Percentiles rank a stretch among this genome's conserved stretches.
These are phyloP conservation scores for Hypolimnas misippus DNA, from an alignment of 2,888 invertebrate species.

Conservation along the genomic window DNA sequence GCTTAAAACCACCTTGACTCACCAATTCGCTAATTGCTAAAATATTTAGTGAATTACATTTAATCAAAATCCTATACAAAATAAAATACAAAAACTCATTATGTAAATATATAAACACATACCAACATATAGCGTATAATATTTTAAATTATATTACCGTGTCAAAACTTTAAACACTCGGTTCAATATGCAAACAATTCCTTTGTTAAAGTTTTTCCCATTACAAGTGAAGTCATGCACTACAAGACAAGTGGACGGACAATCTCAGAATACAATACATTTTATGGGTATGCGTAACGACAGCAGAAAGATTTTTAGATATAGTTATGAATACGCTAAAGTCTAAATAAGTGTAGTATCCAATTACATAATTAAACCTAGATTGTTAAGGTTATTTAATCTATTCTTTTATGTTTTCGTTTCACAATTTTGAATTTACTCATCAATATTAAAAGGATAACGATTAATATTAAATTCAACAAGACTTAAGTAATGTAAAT, in stretches of 20 bases:
- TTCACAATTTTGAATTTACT: too few relatives aligned
- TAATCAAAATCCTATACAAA: too few relatives aligned
- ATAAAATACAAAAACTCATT: too few relatives aligned
- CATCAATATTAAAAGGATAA: too few relatives aligned
- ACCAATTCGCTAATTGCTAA: too few relatives aligned
- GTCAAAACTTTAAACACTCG: conserved; percentile 20
- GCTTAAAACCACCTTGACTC: too few relatives aligned
- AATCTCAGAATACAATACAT: conserved; percentile 24
- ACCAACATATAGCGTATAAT: conserved; percentile 19
- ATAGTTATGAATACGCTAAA: neutral
- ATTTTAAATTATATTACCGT: conserved; percentile 30
- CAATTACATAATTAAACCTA: neutral
- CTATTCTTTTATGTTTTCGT: too few relatives aligned
- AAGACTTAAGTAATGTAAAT: too few relatives aligned
- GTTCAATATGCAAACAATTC: conserved; percentile 32
- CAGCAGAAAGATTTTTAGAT: conserved; percentile 14
- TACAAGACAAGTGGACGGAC: too few relatives aligned
- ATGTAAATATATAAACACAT: conserved; percentile 3
- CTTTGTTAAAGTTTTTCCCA: conserved; percentile 35
- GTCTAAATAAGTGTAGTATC: neutral
- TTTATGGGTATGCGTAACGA: conserved; percentile 34
- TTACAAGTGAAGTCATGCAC: conserved; percentile 13
- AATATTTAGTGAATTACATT: too few relatives aligned
- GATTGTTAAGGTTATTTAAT: neutral
- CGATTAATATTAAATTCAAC: too few relatives aligned